A percentile compares a stretch with the other conserved stretches of the same genome.
Evolutionary conservation across 2,888 invertebrate species (phyloP).

Genomic region (Bombylius discolor): DNA sequence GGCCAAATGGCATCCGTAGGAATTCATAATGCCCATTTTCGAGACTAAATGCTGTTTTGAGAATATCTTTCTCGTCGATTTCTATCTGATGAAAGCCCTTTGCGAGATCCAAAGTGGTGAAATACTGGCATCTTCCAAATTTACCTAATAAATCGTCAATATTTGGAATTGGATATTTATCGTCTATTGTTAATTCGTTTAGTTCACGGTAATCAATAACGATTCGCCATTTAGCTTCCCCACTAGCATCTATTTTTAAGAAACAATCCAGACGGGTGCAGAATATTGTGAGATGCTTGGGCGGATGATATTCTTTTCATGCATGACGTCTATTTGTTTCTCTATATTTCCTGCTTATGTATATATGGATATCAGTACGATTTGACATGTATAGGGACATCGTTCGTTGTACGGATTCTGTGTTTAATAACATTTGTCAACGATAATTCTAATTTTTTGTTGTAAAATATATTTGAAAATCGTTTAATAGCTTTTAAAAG

Average conservation of each 20-base stretch:
- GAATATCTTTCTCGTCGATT: conserved; percentile 8
- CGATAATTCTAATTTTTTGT: background rate
- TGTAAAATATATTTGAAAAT: background rate
- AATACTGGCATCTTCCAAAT: conserved; percentile 19
- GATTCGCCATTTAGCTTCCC: conserved; percentile 4
- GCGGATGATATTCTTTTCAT: background rate
- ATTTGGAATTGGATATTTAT: conserved; percentile 17
- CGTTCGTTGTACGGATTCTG: background rate
- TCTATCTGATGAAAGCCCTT: conserved; percentile 14
- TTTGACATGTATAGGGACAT: background rate
- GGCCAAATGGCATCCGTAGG: conserved; percentile 7
- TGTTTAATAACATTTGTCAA: conserved; percentile 3
- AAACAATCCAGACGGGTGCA: background rate
- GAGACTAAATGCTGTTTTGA: conserved; percentile 13
- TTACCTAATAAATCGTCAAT: conserved; percentile 19
- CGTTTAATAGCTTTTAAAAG: background rate
- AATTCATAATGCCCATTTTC: conserved; percentile 9
- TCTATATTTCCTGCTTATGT: conserved; percentile 1
- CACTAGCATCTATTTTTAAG: conserved; percentile 2
- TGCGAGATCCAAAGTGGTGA: conserved; percentile 16
- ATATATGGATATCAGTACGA: background rate
- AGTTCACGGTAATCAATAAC: conserved; percentile 3
- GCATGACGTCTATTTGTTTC: conserved; percentile 1
- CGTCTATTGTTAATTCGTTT: conserved; percentile 16
- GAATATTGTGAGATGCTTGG: background rate